Evolutionary conservation across 64 coral and sea anemone species (phyloP), one percentile per base, ranked within the genome.

Genomic region (Hydrozoanthus tunicans): DNA sequence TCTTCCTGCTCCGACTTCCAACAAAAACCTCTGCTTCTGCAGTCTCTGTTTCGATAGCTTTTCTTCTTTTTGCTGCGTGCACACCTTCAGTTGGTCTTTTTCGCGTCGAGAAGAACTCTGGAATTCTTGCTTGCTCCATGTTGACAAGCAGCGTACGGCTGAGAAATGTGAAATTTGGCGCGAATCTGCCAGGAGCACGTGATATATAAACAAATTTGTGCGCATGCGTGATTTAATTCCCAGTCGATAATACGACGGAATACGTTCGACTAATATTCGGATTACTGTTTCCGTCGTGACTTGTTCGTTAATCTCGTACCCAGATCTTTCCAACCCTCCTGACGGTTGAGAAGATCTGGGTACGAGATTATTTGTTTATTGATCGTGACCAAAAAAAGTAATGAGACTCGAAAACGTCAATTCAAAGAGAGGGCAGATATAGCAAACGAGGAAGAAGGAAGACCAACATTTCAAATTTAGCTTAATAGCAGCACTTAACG

Each of bases 11-110:
- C 20, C 89, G 70, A 64, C 55, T 15, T 70, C 58, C 79, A 43
- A 71, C 11, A 23, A 86, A 53, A 5, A 61, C 54, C 25, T 57
- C 66, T 83, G 60, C 77, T 56, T 8, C 63, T 82, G n/a, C 17
- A 57, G 65, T 65, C 6, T 92, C 95, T 82, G 90, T 67, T 60
- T 70, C 78, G 51, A 92, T 81, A 4, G 93, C 64, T 92, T 97
- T 97, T 94, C 95, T 97, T 89, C 95, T 78, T 79, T 97, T 97
- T 9, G 95, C 92, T 7, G 95, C 92, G 58, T 97, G 93, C 57
- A 97, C 53, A 23, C 90, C 95, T 89, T 97, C 95, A 7, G 91
- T 88, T 12, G 89, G 92, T 52, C 93, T 90, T 74, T 91, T 97
- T 92, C 80, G 91, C 24, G 95, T 76, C 3, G 65, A 68, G 71